Evolutionary conservation across 2,797 vertebrate genomes (phyloP).

Genomic region (Semotilus atromaculatus): DNA sequence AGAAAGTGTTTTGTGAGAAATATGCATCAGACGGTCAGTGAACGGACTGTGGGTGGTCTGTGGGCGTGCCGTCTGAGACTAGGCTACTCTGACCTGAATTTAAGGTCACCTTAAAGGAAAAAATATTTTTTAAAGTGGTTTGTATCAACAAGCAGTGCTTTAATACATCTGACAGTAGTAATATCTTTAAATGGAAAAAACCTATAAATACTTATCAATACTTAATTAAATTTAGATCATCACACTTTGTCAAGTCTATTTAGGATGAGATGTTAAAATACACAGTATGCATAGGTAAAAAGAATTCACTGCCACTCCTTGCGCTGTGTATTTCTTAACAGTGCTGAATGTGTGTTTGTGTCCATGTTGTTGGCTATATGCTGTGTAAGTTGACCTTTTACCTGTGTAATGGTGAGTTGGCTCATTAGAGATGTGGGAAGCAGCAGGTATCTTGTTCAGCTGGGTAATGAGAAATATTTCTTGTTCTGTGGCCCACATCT

Average conservation of each 20-base stretch:
- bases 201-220: neutral
- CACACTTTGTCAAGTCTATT: neutral
- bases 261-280: constrained; percentile 4
- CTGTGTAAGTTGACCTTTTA: constrained; percentile 77
- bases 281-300: neutral
- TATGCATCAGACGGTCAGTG: constrained; percentile 15
- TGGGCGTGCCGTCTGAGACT: neutral
- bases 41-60: constrained; percentile 7
- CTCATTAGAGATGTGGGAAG: constrained; percentile 76
- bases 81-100: constrained; percentile 8
- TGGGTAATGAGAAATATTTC: constrained; percentile 77
- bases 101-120: neutral
- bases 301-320: neutral
- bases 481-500: constrained; percentile 68
- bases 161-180: neutral
- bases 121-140: neutral
- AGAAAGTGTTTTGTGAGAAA: constrained; percentile 9
- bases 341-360: constrained; percentile 4
- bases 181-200: neutral
- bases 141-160: neutral
- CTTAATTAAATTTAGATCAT: neutral
- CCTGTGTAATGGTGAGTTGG: constrained; percentile 71
- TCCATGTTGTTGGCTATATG: constrained; percentile 8
- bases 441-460: constrained; percentile 57
- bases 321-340: constrained; percentile 7